These are phyloP conservation scores for Cataglyphis hispanica DNA, from an alignment of 1,140 invertebrate genomes.

Conservation along the genomic window DNA sequence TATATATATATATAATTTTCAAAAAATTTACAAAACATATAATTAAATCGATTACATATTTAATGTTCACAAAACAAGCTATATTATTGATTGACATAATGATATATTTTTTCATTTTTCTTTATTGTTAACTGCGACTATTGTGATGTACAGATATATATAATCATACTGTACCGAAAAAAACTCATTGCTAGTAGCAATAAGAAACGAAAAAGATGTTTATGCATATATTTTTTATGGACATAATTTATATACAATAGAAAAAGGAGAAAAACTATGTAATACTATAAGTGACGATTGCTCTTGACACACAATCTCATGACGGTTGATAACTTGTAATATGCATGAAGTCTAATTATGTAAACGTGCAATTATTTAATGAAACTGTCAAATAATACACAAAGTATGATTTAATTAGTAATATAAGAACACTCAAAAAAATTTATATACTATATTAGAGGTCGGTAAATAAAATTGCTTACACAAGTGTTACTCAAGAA, in stretches of 20 bases:
- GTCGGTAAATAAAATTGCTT: conserved; percentile 48
- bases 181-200: conserved; percentile 7
- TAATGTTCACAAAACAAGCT: neutral
- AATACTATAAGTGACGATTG: neutral
- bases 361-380: conserved; percentile 74
- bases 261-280: conserved; percentile 70
- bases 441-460: conserved; percentile 34
- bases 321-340: conserved; percentile 26
- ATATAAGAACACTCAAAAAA: conserved; percentile 67
- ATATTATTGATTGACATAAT: neutral
- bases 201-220: neutral
- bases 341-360: conserved; percentile 57
- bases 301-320: neutral
- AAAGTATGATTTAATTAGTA: conserved; percentile 66
- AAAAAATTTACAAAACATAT: neutral
- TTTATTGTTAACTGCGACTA: conserved; percentile 33
- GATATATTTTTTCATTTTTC: neutral
- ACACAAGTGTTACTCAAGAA: neutral
- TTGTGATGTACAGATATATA: conserved; percentile 21
- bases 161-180: neutral
- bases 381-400: conserved; percentile 72
- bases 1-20: neutral
- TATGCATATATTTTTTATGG: conserved; percentile 6
- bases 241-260: conserved; percentile 75
- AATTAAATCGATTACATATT: neutral